Conservation (phyloP, 2,888 invertebrate species). For the Trimorus sp. region DNA sequence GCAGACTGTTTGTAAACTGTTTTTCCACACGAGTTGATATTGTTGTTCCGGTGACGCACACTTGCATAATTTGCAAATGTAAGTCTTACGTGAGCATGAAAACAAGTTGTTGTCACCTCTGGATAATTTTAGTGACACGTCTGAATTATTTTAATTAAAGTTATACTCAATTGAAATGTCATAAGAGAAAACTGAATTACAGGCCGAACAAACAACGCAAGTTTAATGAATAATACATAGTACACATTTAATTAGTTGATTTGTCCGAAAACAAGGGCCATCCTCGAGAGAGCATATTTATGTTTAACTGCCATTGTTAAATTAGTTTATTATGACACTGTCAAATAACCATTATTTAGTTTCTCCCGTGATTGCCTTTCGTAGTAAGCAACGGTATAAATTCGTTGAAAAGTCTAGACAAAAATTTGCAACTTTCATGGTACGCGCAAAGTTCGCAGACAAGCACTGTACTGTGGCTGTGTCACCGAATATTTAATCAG, state of each 20-base stretch:
- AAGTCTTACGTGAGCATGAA: too few relatives aligned
- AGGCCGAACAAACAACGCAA: slow-evolving; percentile 19
- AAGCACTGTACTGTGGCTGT: slow-evolving; percentile 26
- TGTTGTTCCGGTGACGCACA: too few relatives aligned
- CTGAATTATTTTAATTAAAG: not conserved
- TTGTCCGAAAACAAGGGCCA: slow-evolving; percentile 16
- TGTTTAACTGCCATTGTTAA: slow-evolving; percentile 46
- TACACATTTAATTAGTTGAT: slow-evolving; percentile 39
- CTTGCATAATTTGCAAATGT: too few relatives aligned
- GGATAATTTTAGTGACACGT: too few relatives aligned
- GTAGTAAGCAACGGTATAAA: slow-evolving; percentile 32
- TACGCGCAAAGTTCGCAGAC: slow-evolving; percentile 27
- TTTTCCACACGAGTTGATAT: too few relatives aligned
- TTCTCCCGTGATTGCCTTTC: slow-evolving; percentile 32
- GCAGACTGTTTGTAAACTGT: too few relatives aligned
- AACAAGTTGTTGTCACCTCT: too few relatives aligned
- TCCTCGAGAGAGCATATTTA: slow-evolving; percentile 17
- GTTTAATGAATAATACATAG: slow-evolving; percentile 29
- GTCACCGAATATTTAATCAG: slow-evolving; percentile 53
- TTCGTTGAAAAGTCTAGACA: slow-evolving; percentile 40
- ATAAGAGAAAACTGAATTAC: slow-evolving; percentile 23
- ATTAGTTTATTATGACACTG: slow-evolving; percentile 52
- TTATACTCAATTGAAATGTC: slow-evolving; percentile 3
- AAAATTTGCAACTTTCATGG: slow-evolving; percentile 45
- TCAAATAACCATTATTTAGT: slow-evolving; percentile 56